These are phyloP conservation scores for Corapipo altera DNA, from an alignment of 2,113 vertebrate species.

Conservation along the genomic window DNA sequence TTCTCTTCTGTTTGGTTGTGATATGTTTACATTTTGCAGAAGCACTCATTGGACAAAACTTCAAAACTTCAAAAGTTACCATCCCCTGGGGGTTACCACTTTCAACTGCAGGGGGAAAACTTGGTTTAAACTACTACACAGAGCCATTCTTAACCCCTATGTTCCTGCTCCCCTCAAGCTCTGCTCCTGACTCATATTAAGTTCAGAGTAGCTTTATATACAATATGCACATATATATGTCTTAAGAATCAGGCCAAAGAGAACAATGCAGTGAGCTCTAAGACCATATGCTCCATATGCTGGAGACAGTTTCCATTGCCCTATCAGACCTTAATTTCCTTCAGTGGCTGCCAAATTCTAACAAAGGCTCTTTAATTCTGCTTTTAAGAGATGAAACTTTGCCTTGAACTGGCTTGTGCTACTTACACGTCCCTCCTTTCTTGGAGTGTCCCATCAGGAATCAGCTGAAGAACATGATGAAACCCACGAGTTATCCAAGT, in stretches of 20 bases:
- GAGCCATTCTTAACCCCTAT: neutral
- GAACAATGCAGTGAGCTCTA: neutral
- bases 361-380: neutral
- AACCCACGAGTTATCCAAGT: neutral
- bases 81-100: too few species aligned
- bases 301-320: neutral
- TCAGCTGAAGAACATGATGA: neutral
- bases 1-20: too few species aligned
- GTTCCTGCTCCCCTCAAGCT: neutral
- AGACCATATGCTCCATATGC: too few species aligned
- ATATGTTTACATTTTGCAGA: too few species aligned
- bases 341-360: neutral
- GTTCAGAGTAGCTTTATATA: neutral
- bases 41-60: too few species aligned
- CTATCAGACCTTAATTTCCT: neutral
- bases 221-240: neutral
- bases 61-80: too few species aligned
- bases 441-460: neutral
- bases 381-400: neutral
- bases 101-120: too few species aligned
- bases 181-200: accelerated
- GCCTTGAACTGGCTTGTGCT: neutral
- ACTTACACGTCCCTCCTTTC: neutral
- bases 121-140: too few species aligned
- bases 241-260: neutral